A percentile compares a stretch with the other conserved stretches of the same genome.
Conservation (phyloP, 1,140 invertebrate genomes). For the Tetragnatha versicolor region DNA sequence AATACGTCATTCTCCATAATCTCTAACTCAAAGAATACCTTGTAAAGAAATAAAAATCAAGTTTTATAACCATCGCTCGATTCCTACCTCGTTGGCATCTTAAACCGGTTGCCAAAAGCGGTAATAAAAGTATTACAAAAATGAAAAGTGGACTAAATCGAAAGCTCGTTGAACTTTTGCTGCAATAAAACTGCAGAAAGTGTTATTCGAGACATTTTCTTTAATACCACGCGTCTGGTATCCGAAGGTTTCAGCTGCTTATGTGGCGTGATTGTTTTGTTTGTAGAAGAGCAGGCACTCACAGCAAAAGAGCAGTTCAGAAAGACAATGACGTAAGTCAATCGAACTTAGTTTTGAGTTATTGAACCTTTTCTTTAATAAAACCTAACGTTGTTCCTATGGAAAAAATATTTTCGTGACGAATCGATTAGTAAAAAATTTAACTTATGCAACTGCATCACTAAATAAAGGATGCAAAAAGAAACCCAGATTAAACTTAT, state of each 20-base stretch:
- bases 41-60: slow-evolving; percentile 10
- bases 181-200: slow-evolving; percentile 6
- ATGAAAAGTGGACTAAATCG: neutral
- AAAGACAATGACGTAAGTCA: too few species aligned
- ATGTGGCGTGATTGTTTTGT: neutral
- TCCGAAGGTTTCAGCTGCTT: neutral
- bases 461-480: too few species aligned
- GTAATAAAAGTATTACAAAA: neutral
- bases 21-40: neutral
- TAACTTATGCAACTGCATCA: too few species aligned
- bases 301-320: too few species aligned
- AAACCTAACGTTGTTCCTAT: too few species aligned
- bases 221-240: neutral
- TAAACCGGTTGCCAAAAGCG: neutral
- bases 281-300: neutral
- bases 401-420: too few species aligned
- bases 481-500: too few species aligned
- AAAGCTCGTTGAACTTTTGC: neutral
- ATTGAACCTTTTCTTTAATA: too few species aligned
- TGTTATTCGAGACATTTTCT: slow-evolving; percentile 8
- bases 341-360: too few species aligned
- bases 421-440: too few species aligned
- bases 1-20: slow-evolving; percentile 26
- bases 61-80: neutral
- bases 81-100: neutral